phyloP scores from a whole-genome alignment of 64 coral and sea anemone species.

The Cladopsammia gracilis region DNA sequence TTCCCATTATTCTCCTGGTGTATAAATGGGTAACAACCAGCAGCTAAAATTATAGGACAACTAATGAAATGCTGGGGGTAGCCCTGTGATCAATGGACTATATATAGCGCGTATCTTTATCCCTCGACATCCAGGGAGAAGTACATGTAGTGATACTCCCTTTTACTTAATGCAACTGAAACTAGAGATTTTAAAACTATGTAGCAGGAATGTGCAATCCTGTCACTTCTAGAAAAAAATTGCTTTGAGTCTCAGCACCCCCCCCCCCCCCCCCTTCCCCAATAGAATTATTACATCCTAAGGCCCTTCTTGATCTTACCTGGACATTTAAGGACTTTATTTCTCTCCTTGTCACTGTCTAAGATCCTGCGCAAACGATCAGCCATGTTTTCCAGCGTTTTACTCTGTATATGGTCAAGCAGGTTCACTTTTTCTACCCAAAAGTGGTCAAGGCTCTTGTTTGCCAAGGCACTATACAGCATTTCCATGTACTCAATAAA shows the following conservation, averaged over 20 bases:
- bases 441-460: constrained; percentile 61
- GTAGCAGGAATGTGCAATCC: too few species aligned
- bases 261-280: too few species aligned
- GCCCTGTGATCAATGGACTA: too few species aligned
- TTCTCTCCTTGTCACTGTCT: constrained; percentile 50
- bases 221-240: too few species aligned
- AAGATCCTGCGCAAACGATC: constrained; percentile 59
- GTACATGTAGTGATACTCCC: too few species aligned
- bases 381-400: constrained; percentile 77
- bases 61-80: too few species aligned
- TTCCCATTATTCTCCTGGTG: not conserved
- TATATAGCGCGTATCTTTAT: too few species aligned
- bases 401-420: constrained; percentile 54
- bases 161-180: too few species aligned
- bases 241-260: too few species aligned
- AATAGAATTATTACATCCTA: too few species aligned
- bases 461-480: constrained; percentile 23
- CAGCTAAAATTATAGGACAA: not conserved
- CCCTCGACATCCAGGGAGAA: too few species aligned
- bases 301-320: not conserved
- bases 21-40: not conserved
- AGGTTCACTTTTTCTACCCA: constrained; percentile 76
- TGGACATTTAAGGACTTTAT: constrained; percentile 66
- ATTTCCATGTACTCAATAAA: constrained; percentile 70
- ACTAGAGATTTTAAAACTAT: too few species aligned